These are phyloP conservation scores for Alectoris magna DNA, from an alignment of 2,797 vertebrate genomes.

Conservation along the genomic window DNA sequence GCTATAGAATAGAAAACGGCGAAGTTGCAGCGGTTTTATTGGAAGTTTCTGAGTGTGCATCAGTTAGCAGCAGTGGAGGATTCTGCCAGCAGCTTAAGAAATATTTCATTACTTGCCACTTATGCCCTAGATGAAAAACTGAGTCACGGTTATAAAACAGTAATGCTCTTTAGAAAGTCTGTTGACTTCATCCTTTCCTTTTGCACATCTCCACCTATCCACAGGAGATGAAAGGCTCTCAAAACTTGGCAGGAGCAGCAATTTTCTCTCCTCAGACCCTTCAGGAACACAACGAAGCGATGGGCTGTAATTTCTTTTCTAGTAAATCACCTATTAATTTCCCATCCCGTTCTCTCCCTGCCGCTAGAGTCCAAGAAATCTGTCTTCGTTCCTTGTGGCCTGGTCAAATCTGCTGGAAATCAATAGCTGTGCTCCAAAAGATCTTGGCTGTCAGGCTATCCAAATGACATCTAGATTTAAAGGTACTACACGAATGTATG, in stretches of 20 bases:
- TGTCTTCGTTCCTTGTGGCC: not conserved
- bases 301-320: not conserved
- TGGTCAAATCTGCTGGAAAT: not conserved
- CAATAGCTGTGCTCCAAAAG: not conserved
- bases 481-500: too few relatives aligned
- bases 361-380: not conserved
- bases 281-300: not conserved
- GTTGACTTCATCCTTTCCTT: not conserved
- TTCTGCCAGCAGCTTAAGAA: not conserved
- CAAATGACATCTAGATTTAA: not conserved
- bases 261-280: not conserved
- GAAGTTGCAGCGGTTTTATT: not conserved
- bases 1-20: not conserved
- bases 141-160: constrained; percentile 9
- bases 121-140: not conserved
- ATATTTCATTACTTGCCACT: constrained; percentile 31
- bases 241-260: not conserved
- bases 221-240: not conserved
- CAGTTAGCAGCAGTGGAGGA: not conserved
- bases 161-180: constrained; percentile 19
- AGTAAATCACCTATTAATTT: not conserved
- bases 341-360: not conserved
- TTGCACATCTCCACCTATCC: not conserved
- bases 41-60: not conserved
- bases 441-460: not conserved